Percentiles rank a stretch among this genome's conserved stretches.
These are phyloP conservation scores for Axinella damicornis DNA, from an alignment of 37 sponge, comb jelly and placozoan genomes.

Conservation along the genomic window DNA sequence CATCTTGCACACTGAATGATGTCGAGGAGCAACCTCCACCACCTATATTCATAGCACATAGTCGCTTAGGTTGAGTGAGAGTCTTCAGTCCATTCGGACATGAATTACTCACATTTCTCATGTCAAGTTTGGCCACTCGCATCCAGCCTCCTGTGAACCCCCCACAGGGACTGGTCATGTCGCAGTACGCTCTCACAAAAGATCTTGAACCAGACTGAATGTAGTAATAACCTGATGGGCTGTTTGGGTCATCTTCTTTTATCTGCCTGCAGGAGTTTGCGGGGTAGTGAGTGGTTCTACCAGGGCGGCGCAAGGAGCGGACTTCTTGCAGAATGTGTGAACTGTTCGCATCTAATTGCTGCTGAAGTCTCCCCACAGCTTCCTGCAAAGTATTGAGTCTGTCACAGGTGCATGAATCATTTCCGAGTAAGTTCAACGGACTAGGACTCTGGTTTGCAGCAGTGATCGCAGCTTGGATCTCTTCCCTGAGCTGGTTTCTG, in stretches of 20 bases:
- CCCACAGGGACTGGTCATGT: neutral
- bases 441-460: too few species aligned
- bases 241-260: neutral
- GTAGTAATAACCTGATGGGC: too few species aligned
- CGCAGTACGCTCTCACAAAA: too few species aligned
- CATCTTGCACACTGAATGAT: neutral
- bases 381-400: too few species aligned
- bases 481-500: too few species aligned
- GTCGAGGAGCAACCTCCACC: conserved; percentile 8
- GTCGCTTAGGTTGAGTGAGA: neutral
- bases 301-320: neutral
- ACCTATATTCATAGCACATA: neutral
- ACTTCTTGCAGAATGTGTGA: neutral
- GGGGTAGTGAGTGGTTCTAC: neutral
- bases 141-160: too few species aligned
- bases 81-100: neutral
- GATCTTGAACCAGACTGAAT: too few species aligned
- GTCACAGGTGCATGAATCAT: too few species aligned
- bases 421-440: too few species aligned
- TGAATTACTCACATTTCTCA: neutral
- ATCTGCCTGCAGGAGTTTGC: neutral
- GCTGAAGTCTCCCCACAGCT: too few species aligned
- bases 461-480: too few species aligned
- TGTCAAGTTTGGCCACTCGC: neutral
- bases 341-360: neutral